These are phyloP conservation scores for Brachyptera putata DNA, from an alignment of 2,888 invertebrate species.

Conservation along the genomic window DNA sequence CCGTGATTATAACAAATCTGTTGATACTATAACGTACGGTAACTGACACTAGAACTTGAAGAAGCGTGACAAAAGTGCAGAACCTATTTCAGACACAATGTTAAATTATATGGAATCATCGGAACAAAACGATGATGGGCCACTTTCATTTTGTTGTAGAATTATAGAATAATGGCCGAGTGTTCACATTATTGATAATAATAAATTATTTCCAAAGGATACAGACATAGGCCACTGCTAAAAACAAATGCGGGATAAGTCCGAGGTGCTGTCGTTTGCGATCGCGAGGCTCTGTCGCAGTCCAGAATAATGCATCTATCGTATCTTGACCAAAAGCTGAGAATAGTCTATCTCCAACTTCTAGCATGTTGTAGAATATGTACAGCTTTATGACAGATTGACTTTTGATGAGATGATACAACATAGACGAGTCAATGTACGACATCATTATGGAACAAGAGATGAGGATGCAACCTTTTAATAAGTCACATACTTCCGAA, in stretches of 20 bases:
- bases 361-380: constrained; percentile 99
- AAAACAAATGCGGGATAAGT: constrained; percentile 82
- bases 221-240: constrained; percentile 91
- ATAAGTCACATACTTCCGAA: constrained; percentile 91
- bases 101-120: too few species aligned
- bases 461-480: constrained; percentile 87
- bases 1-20: too few species aligned
- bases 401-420: constrained; percentile 95
- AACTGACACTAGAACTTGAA: too few species aligned
- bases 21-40: too few species aligned
- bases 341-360: constrained; percentile 88
- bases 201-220: constrained; percentile 67
- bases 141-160: too few species aligned
- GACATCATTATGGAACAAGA: constrained; percentile 79
- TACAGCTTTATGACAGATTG: constrained; percentile 99
- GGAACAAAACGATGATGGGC: too few species aligned
- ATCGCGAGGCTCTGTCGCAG: constrained; percentile 90
- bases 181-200: too few species aligned
- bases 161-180: too few species aligned
- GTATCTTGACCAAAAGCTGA: constrained; percentile 98
- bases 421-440: constrained; percentile 94
- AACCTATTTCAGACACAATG: too few species aligned
- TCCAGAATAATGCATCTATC: constrained; percentile 97
- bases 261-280: constrained; percentile 79
- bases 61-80: too few species aligned